phyloP scores from a whole-genome alignment of 2,113 vertebrate species.

The Castor canadensis region DNA sequence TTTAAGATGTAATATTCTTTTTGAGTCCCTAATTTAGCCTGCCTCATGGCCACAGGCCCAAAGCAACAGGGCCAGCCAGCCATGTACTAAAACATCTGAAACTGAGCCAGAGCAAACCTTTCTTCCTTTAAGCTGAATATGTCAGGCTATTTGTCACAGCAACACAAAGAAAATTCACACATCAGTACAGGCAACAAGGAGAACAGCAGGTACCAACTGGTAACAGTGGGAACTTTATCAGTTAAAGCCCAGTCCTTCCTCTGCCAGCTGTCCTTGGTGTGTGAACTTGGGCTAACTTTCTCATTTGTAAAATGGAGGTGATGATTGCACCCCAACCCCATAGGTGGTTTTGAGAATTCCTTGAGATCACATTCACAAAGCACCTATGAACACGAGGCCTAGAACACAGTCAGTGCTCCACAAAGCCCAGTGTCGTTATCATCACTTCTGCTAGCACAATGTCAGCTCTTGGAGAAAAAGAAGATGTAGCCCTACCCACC shows the following conservation, averaged over 20 bases:
- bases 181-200: not conserved
- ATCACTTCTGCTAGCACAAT: accelerated
- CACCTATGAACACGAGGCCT: accelerated
- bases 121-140: too few species aligned
- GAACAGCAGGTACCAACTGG: accelerated
- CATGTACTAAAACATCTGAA: too few species aligned
- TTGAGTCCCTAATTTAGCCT: too few species aligned
- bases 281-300: not conserved
- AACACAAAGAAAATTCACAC: not conserved
- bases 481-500: accelerated
- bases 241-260: not conserved
- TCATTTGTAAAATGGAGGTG: not conserved
- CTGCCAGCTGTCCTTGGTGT: not conserved
- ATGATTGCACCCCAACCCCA: accelerated
- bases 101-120: not conserved
- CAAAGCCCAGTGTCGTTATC: accelerated
- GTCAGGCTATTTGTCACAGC: not conserved
- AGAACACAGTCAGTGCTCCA: accelerated
- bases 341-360: not conserved
- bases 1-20: too few species aligned
- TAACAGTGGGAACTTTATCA: too few species aligned
- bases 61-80: not conserved
- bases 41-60: too few species aligned
- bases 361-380: accelerated
- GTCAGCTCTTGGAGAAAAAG: not conserved